A percentile compares a stretch with the other conserved stretches of the same genome.
phyloP scores from a whole-genome alignment of 2,797 vertebrate genomes.

The Menidia menidia region DNA sequence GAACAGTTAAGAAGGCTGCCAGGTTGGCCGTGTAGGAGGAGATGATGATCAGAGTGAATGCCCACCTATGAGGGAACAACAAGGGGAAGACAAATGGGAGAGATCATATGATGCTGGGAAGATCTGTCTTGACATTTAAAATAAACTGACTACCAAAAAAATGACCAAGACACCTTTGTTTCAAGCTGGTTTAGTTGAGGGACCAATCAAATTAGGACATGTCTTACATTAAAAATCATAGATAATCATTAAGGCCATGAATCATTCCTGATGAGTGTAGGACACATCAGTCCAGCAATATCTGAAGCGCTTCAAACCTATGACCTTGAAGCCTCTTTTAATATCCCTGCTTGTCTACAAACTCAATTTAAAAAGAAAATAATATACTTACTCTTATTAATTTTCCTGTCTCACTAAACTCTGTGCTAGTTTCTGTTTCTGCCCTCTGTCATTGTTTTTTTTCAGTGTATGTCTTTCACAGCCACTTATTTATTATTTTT shows the following conservation, averaged over 20 bases:
- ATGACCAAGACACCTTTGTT: neutral
- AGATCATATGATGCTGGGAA: too few relatives aligned
- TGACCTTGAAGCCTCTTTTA: constrained; percentile 7
- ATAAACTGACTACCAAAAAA: neutral
- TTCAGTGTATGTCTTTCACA: constrained; percentile 32
- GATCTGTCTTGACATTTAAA: neutral
- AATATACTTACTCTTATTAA: constrained; percentile 40
- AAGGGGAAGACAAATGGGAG: neutral
- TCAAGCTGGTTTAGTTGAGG: neutral
- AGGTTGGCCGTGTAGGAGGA: constrained; percentile 97
- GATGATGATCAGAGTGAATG: constrained; percentile 96
- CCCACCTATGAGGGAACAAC: constrained; percentile 83
- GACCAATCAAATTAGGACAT: constrained; percentile 2
- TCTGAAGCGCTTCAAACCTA: neutral
- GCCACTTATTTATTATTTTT: constrained; percentile 13
- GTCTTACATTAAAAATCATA: constrained; percentile 6
- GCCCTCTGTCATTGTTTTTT: constrained; percentile 56
- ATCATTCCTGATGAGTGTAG: neutral
- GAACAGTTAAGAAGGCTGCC: constrained; percentile 94
- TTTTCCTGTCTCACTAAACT: constrained; percentile 27
- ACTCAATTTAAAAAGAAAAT: constrained; percentile 38
- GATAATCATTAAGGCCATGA: neutral
- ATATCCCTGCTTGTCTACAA: constrained; percentile 33
- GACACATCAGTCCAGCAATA: neutral
- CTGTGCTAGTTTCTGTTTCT: constrained; percentile 48